Conservation (phyloP, 2,888 invertebrate species). For the Alloplasta piceator region DNA sequence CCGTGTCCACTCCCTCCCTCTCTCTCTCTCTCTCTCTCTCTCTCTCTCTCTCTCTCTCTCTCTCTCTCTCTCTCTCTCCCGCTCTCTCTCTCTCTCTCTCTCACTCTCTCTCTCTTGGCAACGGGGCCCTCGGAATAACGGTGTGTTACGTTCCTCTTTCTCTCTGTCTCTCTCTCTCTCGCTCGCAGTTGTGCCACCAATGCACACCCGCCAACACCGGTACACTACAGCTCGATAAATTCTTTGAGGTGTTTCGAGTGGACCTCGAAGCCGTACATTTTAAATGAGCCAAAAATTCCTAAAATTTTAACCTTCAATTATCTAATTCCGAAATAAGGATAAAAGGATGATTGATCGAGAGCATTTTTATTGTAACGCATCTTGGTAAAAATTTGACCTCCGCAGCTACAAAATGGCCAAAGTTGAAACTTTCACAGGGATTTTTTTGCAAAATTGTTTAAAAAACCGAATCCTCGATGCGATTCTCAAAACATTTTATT, state of each 20-base stretch:
- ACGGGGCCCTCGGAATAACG: conserved; percentile 71
- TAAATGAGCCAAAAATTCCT: no score
- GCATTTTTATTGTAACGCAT: no score
- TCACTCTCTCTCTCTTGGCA: conserved; percentile 32
- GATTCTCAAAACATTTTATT: no score
- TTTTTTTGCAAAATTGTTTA: no score
- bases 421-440: no score
- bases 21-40: conserved; percentile 18
- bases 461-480: no score
- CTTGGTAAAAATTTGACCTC: no score
- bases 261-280: background rate
- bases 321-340: no score
- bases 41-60: conserved; percentile 20
- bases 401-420: no score
- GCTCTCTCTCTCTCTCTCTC: conserved; percentile 23
- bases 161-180: conserved; percentile 31
- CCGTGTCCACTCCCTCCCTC: conserved; percentile 55
- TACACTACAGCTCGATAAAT: conserved; percentile 29
- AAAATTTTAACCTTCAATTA: no score
- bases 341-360: no score
- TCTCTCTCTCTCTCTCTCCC: conserved; percentile 46
- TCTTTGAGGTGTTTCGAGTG: conserved; percentile 30
- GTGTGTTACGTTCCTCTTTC: conserved; percentile 71
- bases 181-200: conserved; percentile 34
- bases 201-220: conserved; percentile 39